phyloP scores from a whole-genome alignment of 2,113 vertebrate genomes.

The Ahaetulla prasina region DNA sequence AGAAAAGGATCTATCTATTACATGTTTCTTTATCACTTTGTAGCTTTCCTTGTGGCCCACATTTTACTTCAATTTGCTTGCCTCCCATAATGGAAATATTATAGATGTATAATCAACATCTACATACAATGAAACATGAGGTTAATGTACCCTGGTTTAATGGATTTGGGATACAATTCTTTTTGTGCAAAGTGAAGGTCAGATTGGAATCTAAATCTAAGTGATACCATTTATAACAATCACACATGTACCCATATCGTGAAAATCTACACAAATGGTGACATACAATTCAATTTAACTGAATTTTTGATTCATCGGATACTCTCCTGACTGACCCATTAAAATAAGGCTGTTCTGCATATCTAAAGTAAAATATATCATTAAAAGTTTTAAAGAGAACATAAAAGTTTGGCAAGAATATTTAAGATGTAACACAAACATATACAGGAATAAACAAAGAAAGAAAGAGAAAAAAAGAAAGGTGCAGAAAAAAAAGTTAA shows the following conservation, averaged over 20 bases:
- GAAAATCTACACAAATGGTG: not conserved
- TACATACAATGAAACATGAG: not conserved
- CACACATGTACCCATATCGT: not conserved
- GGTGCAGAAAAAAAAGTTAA: not conserved
- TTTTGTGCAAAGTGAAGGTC: not conserved
- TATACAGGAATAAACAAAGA: too few relatives aligned
- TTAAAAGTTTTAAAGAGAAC: too few relatives aligned
- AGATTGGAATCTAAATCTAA: not conserved
- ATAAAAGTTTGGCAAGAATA: too few relatives aligned
- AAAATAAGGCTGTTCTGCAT: not conserved
- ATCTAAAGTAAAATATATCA: not conserved
- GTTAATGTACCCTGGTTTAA: not conserved
- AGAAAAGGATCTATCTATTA: not conserved
- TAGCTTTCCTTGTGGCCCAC: not conserved
- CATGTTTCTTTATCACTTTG: not conserved
- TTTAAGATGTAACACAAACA: too few relatives aligned
- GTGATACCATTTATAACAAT: not conserved
- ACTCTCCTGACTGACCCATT: not conserved
- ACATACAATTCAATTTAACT: not conserved
- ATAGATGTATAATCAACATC: not conserved
- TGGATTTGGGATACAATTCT: not conserved
- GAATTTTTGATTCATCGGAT: not conserved
- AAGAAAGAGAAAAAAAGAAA: too few relatives aligned
- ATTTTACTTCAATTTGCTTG: not conserved
- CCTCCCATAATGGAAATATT: not conserved